These are phyloP conservation scores for Caenorhabditis remanei DNA, from an alignment of 1,140 invertebrate genomes.

Conservation along the genomic window DNA sequence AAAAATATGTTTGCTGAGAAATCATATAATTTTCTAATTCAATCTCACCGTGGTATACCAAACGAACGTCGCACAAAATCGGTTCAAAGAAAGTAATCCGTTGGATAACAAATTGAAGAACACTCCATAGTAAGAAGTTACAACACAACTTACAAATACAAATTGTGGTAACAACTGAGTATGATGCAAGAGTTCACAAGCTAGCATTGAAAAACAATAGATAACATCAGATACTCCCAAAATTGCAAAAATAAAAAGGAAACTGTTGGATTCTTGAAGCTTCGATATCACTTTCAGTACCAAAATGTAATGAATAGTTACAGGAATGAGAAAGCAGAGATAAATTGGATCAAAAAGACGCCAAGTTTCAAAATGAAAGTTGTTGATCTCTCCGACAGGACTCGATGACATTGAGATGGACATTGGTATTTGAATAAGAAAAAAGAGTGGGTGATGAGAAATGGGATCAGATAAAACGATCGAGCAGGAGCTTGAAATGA, in stretches of 20 bases:
- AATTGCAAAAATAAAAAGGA: neutral
- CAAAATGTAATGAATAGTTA: neutral
- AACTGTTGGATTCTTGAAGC: neutral
- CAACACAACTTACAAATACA: neutral
- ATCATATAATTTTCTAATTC: neutral
- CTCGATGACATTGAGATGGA: neutral
- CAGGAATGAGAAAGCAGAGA: neutral
- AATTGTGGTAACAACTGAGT: neutral
- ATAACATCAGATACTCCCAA: neutral
- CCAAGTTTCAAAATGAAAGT: conserved; percentile 18
- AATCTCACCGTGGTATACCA: conserved; percentile 25
- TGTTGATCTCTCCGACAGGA: neutral
- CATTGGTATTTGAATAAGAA: no score
- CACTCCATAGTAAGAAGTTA: neutral
- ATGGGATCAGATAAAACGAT: no score
- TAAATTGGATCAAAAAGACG: neutral
- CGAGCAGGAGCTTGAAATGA: no score
- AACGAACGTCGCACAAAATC: conserved; percentile 6
- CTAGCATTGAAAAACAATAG: neutral
- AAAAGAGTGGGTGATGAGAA: no score
- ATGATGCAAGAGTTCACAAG: neutral
- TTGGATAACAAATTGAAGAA: conserved; percentile 19
- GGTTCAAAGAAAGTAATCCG: neutral
- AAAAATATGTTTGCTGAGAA: neutral
- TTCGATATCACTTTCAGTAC: neutral